A percentile compares a stretch with the other conserved stretches of the same genome.
Evolutionary conservation across 37 sponge, comb jelly and placozoan genomes (phyloP).

Genomic region (Haliclona indistincta): DNA sequence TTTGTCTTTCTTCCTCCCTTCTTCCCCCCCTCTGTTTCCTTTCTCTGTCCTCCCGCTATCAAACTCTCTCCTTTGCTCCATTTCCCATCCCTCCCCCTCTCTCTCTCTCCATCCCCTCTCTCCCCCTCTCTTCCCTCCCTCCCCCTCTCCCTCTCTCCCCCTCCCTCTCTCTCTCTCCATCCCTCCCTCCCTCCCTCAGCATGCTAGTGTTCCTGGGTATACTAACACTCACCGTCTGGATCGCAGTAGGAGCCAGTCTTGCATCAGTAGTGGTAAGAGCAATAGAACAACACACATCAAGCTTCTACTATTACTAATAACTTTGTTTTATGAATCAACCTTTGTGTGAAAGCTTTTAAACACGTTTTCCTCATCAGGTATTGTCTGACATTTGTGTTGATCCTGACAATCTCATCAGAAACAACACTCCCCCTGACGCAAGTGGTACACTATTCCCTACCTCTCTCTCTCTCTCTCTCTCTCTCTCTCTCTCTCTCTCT

Average conservation of each 20-base stretch:
- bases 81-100: no score
- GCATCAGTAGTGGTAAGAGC: conserved; percentile 35
- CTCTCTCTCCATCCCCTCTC: no score
- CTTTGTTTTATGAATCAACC: no score
- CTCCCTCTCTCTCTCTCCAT: not conserved
- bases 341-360: no score
- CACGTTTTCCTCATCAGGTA: conserved; percentile 19
- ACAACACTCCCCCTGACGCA: conserved; percentile 11
- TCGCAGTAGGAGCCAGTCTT: conserved; percentile 42
- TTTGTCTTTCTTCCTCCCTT: no score
- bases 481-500: conserved; percentile 17
- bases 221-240: conserved; percentile 36
- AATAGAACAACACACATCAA: no score
- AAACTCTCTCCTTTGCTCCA: no score
- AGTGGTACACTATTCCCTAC: not conserved
- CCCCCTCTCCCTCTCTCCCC: conserved; percentile 7
- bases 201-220: conserved; percentile 16
- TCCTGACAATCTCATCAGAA: conserved; percentile 55
- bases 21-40: no score
- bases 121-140: not conserved
- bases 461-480: not conserved
- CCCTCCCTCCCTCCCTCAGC: conserved; percentile 1
- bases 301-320: no score
- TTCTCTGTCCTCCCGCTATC: no score
- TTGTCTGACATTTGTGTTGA: conserved; percentile 46